phyloP scores from a whole-genome alignment of 2,797 vertebrate species.

The Typhlichthys subterraneus region DNA sequence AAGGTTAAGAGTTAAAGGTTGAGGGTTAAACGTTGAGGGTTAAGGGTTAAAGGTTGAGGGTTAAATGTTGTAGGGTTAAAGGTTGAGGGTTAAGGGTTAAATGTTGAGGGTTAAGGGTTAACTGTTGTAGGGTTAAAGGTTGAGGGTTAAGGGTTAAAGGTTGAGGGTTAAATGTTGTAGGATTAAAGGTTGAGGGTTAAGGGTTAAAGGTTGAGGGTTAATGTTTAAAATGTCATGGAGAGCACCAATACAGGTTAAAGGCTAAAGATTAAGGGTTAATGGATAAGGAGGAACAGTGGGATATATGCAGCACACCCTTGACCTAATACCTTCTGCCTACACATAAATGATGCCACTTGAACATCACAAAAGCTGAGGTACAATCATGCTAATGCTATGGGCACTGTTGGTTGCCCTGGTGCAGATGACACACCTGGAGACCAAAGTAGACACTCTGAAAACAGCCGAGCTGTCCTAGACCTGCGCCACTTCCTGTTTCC shows the following conservation, averaged over 20 bases:
- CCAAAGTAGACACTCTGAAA: conserved; percentile 90
- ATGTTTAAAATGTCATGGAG: not conserved
- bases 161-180: not conserved
- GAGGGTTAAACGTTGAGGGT: not conserved
- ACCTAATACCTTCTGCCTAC: too few species aligned
- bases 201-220: not conserved
- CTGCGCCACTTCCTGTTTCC: conserved; percentile 54
- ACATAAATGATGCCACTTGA: too few species aligned
- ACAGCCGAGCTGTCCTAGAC: conserved; percentile 85
- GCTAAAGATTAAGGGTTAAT: too few species aligned
- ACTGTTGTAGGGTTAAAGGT: not conserved
- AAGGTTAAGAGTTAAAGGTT: not conserved
- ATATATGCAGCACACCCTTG: too few species aligned
- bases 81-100: not conserved
- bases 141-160: too few species aligned
- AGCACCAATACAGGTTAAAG: not conserved
- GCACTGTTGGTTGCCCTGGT: conserved; percentile 27
- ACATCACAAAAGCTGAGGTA: not conserved
- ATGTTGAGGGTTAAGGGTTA: too few species aligned
- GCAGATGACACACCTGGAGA: conserved; percentile 91
- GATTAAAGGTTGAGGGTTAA: not conserved
- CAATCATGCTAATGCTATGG: not conserved
- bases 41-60: too few species aligned
- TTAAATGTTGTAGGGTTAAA: not conserved
- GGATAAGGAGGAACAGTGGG: too few species aligned